Conservation (phyloP, 2,797 vertebrate genomes). For the Diplodus sargus region DNA sequence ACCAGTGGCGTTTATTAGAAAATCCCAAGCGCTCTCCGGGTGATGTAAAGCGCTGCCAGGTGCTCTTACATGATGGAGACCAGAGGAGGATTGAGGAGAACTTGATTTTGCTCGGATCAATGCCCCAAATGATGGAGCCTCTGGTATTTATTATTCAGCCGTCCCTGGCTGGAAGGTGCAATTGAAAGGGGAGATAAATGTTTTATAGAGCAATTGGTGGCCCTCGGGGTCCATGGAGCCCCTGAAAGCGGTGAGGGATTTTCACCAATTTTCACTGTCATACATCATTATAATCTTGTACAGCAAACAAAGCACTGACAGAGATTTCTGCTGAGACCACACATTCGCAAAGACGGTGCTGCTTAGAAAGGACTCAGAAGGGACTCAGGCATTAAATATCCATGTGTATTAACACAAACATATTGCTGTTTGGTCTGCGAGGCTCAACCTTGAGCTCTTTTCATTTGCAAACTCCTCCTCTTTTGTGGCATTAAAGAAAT, state of each 20-base stretch:
- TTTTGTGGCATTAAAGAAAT: conserved; percentile 29
- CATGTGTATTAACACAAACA: not conserved
- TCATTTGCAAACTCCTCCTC: conserved; percentile 37
- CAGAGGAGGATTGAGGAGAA: conserved; percentile 29
- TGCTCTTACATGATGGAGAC: conserved; percentile 48
- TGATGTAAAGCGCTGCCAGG: conserved; percentile 52
- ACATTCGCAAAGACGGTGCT: conserved; percentile 24
- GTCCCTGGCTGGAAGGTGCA: conserved; percentile 45
- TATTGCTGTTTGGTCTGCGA: not conserved
- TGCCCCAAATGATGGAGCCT: conserved; percentile 59
- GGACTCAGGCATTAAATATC: not conserved
- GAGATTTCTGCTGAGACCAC: conserved; percentile 34
- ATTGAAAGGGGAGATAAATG: conserved; percentile 61
- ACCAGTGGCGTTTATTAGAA: conserved; percentile 64
- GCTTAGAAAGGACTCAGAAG: not conserved
- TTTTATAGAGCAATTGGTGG: conserved; percentile 47
- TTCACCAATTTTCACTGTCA: conserved; percentile 33
- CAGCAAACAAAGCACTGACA: conserved; percentile 40
- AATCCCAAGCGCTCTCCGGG: conserved; percentile 53
- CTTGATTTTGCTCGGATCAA: conserved; percentile 66
- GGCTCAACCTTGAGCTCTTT: conserved; percentile 28
- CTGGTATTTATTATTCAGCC: conserved; percentile 71
- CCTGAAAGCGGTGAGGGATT: conserved; percentile 27
- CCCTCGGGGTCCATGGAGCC: conserved; percentile 23
- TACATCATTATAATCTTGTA: conserved; percentile 46